Evolutionary conservation across 2,113 vertebrate genomes (phyloP).

Genomic region (Prunella fulvescens): DNA sequence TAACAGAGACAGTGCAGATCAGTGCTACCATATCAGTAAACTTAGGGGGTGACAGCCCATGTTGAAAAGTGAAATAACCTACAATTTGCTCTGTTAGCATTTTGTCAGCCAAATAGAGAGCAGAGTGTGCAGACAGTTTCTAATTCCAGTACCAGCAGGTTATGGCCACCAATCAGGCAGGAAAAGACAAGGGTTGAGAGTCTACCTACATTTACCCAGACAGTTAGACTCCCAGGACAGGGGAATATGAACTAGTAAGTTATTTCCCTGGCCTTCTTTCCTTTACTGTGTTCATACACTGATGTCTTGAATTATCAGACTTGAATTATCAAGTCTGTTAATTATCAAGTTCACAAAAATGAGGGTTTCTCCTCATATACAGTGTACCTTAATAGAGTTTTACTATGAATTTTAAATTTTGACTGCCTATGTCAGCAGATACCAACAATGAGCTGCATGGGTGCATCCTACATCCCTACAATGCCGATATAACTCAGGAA

Average conservation of each 20-base stretch:
- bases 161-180: slow-evolving; percentile 15
- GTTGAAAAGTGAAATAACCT: slow-evolving; percentile 34
- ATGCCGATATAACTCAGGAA: background rate
- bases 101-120: slow-evolving; percentile 48
- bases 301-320: background rate
- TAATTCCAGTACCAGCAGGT: slow-evolving; percentile 59
- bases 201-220: background rate
- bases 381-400: background rate
- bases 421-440: background rate
- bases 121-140: slow-evolving; percentile 18
- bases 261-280: background rate
- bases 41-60: background rate
- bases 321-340: background rate
- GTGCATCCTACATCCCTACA: background rate
- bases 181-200: background rate
- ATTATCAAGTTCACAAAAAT: background rate
- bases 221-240: background rate
- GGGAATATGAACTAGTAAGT: background rate
- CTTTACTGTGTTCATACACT: background rate
- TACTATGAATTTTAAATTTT: background rate
- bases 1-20: background rate
- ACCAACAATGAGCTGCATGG: background rate
- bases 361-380: background rate
- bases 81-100: slow-evolving; percentile 54
- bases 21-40: slow-evolving; percentile 4